phyloP scores from a whole-genome alignment of 1,140 invertebrate genomes.

The Hyposmocoma kahamanoa region DNA sequence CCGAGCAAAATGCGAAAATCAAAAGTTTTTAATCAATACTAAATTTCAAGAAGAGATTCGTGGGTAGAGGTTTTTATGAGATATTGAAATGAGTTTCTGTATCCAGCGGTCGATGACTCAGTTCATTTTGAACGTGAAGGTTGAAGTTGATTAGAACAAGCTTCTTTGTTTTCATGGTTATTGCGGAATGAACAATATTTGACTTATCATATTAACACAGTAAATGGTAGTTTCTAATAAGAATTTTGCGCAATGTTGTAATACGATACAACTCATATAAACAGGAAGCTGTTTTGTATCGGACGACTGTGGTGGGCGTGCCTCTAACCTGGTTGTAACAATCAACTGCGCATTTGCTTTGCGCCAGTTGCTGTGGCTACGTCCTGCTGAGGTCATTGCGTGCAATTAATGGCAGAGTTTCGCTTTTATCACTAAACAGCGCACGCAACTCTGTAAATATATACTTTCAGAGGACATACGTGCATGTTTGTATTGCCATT shows the following conservation, averaged over 20 bases:
- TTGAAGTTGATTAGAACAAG: slow-evolving; percentile 18
- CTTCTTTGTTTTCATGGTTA: too few relatives aligned
- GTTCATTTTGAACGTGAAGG: slow-evolving; percentile 19
- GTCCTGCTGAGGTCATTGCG: slow-evolving; percentile 31
- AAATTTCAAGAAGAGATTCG: slow-evolving; percentile 17
- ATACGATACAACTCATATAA: too few relatives aligned
- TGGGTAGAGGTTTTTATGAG: slow-evolving; percentile 26
- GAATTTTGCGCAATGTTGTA: too few relatives aligned
- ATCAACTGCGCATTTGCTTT: slow-evolving; percentile 45
- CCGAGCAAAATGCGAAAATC: too few relatives aligned
- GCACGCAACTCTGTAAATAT: slow-evolving; percentile 11
- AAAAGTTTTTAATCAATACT: too few relatives aligned
- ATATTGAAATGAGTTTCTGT: slow-evolving; percentile 24
- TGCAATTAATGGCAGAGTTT: slow-evolving; percentile 31
- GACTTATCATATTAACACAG: too few relatives aligned
- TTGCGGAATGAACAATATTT: too few relatives aligned
- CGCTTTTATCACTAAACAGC: slow-evolving; percentile 21
- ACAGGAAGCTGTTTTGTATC: slow-evolving; percentile 51
- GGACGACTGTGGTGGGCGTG: slow-evolving; percentile 49
- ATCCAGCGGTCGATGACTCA: slow-evolving; percentile 20
- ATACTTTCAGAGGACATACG: too few relatives aligned
- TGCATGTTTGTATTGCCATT: too few relatives aligned
- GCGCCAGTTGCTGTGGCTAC: slow-evolving; percentile 19
- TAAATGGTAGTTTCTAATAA: too few relatives aligned
- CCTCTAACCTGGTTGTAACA: slow-evolving; percentile 36